phyloP scores from a whole-genome alignment of 2,888 invertebrate genomes.

The Erebia palarica region DNA sequence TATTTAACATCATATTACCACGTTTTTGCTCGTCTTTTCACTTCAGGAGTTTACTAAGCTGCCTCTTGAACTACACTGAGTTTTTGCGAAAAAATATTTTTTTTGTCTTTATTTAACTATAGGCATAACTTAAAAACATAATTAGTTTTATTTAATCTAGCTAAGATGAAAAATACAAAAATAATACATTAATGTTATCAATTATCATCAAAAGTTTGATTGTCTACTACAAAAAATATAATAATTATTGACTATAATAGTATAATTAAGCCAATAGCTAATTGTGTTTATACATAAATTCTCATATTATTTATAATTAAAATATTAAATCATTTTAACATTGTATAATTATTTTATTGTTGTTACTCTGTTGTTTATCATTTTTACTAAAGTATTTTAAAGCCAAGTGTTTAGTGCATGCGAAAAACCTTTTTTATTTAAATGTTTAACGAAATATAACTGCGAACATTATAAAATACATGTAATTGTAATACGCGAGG shows the following conservation, averaged over 20 bases:
- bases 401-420: neutral
- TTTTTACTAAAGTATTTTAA: neutral
- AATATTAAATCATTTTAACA: neutral
- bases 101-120: no score
- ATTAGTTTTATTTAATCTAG: neutral
- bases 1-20: neutral
- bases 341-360: neutral
- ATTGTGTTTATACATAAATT: neutral
- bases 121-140: no score
- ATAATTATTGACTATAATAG: neutral
- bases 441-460: neutral
- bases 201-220: neutral
- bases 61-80: neutral
- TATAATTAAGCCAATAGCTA: neutral
- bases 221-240: neutral
- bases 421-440: neutral
- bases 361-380: neutral
- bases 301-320: neutral
- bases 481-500: slow-evolving; percentile 59
- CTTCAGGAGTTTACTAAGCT: neutral
- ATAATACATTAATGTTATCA: neutral
- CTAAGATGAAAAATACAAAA: neutral
- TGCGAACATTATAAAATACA: slow-evolving; percentile 31
- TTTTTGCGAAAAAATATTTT: no score
- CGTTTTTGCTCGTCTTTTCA: neutral